Evolutionary conservation across 2,113 vertebrate genomes (phyloP), one percentile per base, ranked within the genome.

Genomic region (Lates calcarifer): DNA sequence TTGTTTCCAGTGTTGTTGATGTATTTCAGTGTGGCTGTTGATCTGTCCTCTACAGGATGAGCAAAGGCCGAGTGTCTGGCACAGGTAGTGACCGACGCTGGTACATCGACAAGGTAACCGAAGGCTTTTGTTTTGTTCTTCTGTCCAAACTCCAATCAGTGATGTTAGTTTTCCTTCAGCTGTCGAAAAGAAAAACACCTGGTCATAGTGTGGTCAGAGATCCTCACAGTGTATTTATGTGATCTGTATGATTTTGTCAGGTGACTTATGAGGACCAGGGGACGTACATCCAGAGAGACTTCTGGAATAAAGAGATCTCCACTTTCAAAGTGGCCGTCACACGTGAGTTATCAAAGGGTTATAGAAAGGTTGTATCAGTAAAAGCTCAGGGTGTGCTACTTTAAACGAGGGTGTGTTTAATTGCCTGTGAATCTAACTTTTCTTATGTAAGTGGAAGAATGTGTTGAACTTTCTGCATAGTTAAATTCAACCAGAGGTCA

Each of bases 241-340:
- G 29, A n/a, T 31, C 15, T 45, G 31, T 58, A 9, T 78, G 33
- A 53, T 26, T 77, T 18, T 29, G 5, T 61, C 49, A 87, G 90
- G 92, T 91, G 70, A 93, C 82, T 0, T 93, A 81, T 79, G 84
- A 87, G 4, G 90, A 94, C 62, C n/a, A 91, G 65, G 93, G 93
- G 51, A 92, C 85, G 0, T 94, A 93, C 79, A 56, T 8, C 20
- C 78, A 89, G 58, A 76, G 0, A 24, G 88, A 91, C 79, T 70
- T 0, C 31, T 91, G 92, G 92, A 28, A 57, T 4, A 71, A 76
- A 18, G 74, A 80, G 28, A 58, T 84, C 26, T 81, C 87, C 29
- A 68, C 12, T 1, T 56, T 91, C 45, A 90, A 74, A 81, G 87
- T 94, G 35, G 88, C 60, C 0, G 85, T 94, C 26, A 31, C 24